Percentiles rank a stretch among this genome's conserved stretches.
phyloP scores from a whole-genome alignment of 2,113 vertebrate species.

The Oriolus oriolus region DNA sequence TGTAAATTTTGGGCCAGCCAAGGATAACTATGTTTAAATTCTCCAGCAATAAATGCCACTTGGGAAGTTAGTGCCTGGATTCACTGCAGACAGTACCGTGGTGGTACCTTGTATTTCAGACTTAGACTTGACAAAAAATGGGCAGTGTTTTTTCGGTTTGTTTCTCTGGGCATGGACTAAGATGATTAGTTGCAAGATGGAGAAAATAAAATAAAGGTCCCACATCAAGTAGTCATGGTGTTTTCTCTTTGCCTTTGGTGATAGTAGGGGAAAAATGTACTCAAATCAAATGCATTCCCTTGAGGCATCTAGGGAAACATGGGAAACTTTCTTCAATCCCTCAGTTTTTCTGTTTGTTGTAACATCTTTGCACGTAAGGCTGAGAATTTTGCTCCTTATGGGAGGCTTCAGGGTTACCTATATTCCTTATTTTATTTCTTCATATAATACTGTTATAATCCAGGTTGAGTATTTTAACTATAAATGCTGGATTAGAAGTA shows the following conservation, averaged over 20 bases:
- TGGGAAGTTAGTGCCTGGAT: not conserved
- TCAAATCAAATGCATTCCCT: not conserved
- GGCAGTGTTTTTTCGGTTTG: not conserved
- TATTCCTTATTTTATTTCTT: not conserved
- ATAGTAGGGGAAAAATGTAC: not conserved
- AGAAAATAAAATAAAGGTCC: not conserved
- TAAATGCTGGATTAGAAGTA: not conserved
- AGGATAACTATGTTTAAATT: not conserved
- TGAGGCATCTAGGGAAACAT: not conserved
- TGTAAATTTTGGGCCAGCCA: not conserved
- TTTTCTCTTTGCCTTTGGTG: not conserved
- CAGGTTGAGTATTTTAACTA: not conserved
- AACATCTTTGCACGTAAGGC: not conserved
- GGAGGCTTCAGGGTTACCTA: not conserved
- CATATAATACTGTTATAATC: not conserved
- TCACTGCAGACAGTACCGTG: not conserved
- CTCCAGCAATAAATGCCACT: not conserved
- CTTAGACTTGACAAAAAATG: not conserved
- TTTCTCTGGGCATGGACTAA: not conserved
- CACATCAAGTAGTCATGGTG: fast-evolving
- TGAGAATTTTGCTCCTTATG: not conserved
- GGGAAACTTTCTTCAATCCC: not conserved
- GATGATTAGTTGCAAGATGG: not conserved
- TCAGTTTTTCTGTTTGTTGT: not conserved
- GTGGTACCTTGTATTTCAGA: not conserved